phyloP scores from a whole-genome alignment of 2,797 vertebrate species.

The Gymnopithys bicolor region DNA sequence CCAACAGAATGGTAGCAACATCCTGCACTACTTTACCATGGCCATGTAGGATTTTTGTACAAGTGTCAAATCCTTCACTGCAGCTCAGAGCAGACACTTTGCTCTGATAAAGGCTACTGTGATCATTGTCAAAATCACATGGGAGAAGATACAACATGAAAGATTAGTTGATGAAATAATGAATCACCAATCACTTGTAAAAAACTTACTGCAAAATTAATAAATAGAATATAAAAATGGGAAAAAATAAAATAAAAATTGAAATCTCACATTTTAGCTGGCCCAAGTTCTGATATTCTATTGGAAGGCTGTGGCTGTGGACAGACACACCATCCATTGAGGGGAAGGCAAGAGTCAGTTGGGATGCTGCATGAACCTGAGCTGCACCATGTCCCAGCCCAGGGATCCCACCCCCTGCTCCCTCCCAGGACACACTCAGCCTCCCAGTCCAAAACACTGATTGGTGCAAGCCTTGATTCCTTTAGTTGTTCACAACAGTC shows the following conservation, averaged over 20 bases:
- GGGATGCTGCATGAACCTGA: accelerated
- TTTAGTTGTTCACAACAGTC: background rate
- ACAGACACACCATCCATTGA: accelerated
- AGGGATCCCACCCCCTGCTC: background rate
- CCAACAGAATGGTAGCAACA: background rate
- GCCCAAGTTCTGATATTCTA: background rate
- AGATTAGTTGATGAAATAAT: background rate
- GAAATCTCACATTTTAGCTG: background rate
- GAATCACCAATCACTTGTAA: background rate
- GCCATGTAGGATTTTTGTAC: background rate
- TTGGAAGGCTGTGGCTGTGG: background rate
- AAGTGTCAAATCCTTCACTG: background rate
- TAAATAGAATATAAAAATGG: background rate
- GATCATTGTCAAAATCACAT: background rate
- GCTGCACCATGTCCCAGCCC: background rate
- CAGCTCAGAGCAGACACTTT: background rate
- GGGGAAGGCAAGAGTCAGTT: background rate
- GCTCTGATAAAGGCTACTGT: background rate
- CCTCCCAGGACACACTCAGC: background rate
- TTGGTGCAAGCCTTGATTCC: background rate
- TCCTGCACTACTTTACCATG: background rate
- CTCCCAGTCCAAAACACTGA: accelerated
- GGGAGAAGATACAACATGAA: background rate
- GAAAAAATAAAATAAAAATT: background rate
- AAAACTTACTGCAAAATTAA: background rate